phyloP scores from a whole-genome alignment of 2,113 vertebrate genomes.

The Marcusenius ussheri region DNA sequence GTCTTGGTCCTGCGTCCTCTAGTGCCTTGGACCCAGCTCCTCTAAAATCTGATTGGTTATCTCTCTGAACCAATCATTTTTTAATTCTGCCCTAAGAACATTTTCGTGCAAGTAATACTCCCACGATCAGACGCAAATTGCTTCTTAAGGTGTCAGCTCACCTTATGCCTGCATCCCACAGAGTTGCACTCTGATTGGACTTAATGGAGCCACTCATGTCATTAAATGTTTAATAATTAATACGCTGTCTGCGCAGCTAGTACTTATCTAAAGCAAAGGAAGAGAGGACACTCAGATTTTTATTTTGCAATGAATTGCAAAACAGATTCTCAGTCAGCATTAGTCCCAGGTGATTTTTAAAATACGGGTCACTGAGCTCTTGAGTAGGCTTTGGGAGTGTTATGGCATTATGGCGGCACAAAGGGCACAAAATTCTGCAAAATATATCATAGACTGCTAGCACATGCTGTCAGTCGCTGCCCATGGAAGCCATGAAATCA shows the following conservation, averaged over 20 bases:
- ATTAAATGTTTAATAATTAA: conserved; percentile 7
- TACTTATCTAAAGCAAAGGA: background rate
- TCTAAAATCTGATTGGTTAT: too few relatives aligned
- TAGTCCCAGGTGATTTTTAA: background rate
- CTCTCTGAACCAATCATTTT: too few relatives aligned
- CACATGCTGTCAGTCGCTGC: background rate
- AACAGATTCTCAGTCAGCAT: background rate
- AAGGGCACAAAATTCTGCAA: background rate
- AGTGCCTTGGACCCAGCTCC: too few relatives aligned
- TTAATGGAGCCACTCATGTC: background rate
- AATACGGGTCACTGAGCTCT: background rate
- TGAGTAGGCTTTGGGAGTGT: background rate
- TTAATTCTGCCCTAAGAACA: too few relatives aligned
- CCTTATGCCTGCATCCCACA: background rate
- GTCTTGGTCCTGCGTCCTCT: too few relatives aligned
- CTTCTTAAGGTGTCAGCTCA: background rate
- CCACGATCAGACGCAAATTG: background rate
- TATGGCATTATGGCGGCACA: background rate
- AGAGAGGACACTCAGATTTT: background rate
- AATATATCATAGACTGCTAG: background rate
- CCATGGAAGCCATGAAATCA: background rate
- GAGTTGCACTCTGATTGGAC: background rate
- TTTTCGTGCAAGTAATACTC: too few relatives aligned
- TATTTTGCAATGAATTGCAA: background rate
- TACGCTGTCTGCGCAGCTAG: background rate